phyloP scores from a whole-genome alignment of 2,888 invertebrate species.

The Mongoloraphidia duomilia region DNA sequence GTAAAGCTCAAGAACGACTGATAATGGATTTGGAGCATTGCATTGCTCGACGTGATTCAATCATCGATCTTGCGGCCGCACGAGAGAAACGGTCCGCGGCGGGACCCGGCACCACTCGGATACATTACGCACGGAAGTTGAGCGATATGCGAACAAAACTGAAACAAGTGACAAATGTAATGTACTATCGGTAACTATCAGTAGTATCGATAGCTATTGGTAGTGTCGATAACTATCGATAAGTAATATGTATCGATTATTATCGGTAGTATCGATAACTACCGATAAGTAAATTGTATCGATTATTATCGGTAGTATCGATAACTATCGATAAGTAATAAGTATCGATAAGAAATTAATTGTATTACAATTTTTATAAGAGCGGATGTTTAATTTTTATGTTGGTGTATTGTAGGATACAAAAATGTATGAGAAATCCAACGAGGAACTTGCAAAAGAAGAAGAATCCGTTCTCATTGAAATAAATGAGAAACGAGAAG shows the following conservation, averaged over 20 bases:
- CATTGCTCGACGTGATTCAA: slow-evolving; percentile 46
- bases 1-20: slow-evolving; percentile 41
- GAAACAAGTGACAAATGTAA: slow-evolving; percentile 35
- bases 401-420: slow-evolving; percentile 15
- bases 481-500: slow-evolving; percentile 16
- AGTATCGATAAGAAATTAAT: no score
- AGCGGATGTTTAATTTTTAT: neutral
- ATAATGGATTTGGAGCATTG: slow-evolving; percentile 50
- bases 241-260: no score
- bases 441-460: slow-evolving; percentile 18
- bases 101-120: slow-evolving; percentile 31
- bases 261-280: neutral
- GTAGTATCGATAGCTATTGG: neutral
- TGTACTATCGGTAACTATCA: slow-evolving; percentile 18
- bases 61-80: slow-evolving; percentile 41
- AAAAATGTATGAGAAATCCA: slow-evolving; percentile 18
- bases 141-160: slow-evolving; percentile 42
- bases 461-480: slow-evolving; percentile 21
- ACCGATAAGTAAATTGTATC: neutral
- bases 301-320: neutral
- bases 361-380: no score
- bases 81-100: slow-evolving; percentile 35
- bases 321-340: no score
- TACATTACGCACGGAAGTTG: slow-evolving; percentile 39
- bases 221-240: neutral